Conservation (phyloP, 2,888 invertebrate species). For the Cantharis flavilabris region DNA sequence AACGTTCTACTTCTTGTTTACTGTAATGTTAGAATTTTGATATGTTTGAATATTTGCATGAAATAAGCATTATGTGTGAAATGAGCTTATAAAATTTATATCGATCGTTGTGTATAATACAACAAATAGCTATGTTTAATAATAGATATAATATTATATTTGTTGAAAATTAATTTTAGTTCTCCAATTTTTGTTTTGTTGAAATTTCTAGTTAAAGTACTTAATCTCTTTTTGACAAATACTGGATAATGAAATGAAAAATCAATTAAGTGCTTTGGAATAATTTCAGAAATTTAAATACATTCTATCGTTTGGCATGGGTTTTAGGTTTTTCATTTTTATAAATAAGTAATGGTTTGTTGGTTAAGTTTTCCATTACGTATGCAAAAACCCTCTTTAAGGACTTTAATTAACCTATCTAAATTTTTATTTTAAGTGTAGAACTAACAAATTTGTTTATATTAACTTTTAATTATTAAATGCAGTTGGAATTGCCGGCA, state of each 20-base stretch:
- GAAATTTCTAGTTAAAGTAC: neutral
- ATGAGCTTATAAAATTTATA: neutral
- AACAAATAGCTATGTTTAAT: neutral
- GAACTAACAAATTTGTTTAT: neutral
- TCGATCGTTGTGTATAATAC: neutral
- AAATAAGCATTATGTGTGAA: neutral
- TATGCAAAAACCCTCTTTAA: neutral
- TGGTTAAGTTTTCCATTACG: neutral
- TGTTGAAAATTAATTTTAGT: no score
- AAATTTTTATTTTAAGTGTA: neutral
- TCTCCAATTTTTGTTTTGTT: neutral
- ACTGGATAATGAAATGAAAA: neutral
- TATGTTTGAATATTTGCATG: neutral
- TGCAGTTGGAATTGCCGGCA: neutral
- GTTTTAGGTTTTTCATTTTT: neutral
- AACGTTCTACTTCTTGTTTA: neutral
- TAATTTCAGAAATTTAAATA: neutral
- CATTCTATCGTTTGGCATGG: neutral
- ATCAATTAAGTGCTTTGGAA: neutral
- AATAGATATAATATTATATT: no score
- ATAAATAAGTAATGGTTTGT: neutral
- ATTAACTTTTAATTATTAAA: neutral
- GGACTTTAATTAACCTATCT: neutral
- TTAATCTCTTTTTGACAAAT: neutral
- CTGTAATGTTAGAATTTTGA: neutral